Percentiles rank a stretch among this genome's conserved stretches.
These are phyloP conservation scores for Cinara cedri DNA, from an alignment of 2,888 invertebrate species.

Conservation along the genomic window DNA sequence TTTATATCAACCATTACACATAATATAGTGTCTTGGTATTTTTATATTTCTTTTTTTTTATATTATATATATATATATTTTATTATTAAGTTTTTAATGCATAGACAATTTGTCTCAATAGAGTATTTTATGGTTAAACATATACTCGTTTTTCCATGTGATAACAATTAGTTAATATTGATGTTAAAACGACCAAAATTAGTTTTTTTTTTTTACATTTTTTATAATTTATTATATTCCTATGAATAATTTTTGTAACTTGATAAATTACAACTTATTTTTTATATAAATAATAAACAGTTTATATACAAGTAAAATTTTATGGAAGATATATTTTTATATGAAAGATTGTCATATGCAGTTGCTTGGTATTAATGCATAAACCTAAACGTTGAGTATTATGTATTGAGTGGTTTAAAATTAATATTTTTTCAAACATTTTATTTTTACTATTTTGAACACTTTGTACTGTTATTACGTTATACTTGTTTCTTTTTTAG, in stretches of 20 bases:
- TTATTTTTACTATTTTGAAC: no score
- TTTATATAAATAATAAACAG: neutral
- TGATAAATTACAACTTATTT: neutral
- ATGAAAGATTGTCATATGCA: no score
- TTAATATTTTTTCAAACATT: no score
- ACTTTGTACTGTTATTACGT: no score
- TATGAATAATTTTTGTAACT: neutral
- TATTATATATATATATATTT: constrained; percentile 7
- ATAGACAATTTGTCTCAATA: constrained; percentile 24
- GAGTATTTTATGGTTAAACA: constrained; percentile 7
- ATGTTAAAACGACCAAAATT: constrained; percentile 28
- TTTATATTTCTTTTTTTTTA: constrained; percentile 5
- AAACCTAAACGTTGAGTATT: no score
- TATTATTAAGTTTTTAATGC: constrained; percentile 39
- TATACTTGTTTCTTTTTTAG: no score
- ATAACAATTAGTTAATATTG: constrained; percentile 30
- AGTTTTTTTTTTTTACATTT: constrained; percentile 9
- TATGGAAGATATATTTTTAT: no score
- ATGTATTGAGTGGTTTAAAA: no score
- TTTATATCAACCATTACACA: neutral
- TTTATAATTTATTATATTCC: neutral
- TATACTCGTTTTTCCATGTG: constrained; percentile 31
- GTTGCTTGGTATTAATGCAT: no score
- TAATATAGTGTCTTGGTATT: neutral
- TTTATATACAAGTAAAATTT: no score